phyloP scores from a whole-genome alignment of 2,113 vertebrate species.

The Dinomys branickii region DNA sequence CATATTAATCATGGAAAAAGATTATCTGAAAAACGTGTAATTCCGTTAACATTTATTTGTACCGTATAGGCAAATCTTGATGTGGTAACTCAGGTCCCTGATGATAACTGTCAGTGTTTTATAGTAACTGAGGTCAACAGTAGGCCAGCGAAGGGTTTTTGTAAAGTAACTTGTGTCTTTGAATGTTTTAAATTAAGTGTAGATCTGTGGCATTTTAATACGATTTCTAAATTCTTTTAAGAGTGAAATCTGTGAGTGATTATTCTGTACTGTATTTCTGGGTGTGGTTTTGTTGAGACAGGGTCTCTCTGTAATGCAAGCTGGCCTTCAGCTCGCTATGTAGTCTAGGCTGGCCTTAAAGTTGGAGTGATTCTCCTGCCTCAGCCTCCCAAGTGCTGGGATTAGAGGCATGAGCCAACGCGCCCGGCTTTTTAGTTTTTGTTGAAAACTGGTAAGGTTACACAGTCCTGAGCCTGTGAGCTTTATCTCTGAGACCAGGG shows the following conservation, averaged over 20 bases:
- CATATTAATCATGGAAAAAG: not conserved
- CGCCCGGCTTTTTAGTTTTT: not conserved
- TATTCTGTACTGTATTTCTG: constrained; percentile 8
- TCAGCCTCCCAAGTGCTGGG: not conserved
- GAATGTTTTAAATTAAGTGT: constrained; percentile 64
- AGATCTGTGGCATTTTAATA: constrained; percentile 61
- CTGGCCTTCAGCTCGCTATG: not conserved
- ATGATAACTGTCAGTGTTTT: constrained; percentile 34
- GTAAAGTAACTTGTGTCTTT: constrained; percentile 60
- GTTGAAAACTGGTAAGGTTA: constrained; percentile 31
- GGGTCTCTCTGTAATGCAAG: not conserved
- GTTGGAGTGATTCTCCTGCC: not conserved
- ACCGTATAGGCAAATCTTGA: constrained; percentile 34
- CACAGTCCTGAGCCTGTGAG: not conserved
- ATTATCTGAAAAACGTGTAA: not conserved
- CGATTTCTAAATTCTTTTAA: constrained; percentile 53
- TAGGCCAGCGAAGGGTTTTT: constrained; percentile 34
- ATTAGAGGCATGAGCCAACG: not conserved
- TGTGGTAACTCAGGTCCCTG: constrained; percentile 33
- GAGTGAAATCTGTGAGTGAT: constrained; percentile 55
- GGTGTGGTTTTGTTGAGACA: not conserved
- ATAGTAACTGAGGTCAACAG: constrained; percentile 54
- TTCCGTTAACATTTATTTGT: constrained; percentile 17
- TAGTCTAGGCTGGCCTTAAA: not conserved
- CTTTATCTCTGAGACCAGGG: not conserved